Conservation (phyloP, 2,888 invertebrate species). For the Parelbella ahira region DNA sequence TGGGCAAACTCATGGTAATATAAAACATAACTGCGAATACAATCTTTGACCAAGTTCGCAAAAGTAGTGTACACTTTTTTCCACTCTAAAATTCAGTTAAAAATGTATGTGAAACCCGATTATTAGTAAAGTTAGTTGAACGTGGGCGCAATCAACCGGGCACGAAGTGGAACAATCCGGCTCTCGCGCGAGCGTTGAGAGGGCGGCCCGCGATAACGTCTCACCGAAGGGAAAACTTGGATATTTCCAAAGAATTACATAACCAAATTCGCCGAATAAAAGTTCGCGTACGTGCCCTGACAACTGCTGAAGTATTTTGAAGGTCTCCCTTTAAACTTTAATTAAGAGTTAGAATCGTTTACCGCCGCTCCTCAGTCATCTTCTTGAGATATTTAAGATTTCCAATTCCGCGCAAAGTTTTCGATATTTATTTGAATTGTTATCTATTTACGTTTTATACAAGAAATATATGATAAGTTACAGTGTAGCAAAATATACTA, state of each 20-base stretch:
- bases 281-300: conserved; percentile 65
- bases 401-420: conserved; percentile 2
- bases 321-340: conserved; percentile 52
- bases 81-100: conserved; percentile 1
- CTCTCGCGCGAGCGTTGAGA: conserved; percentile 52
- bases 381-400: conserved; percentile 9
- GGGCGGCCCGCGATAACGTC: conserved; percentile 70
- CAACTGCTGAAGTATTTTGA: conserved; percentile 62
- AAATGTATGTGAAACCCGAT: conserved; percentile 2
- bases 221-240: conserved; percentile 74
- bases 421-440: background rate
- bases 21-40: no score
- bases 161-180: conserved; percentile 17
- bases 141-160: conserved; percentile 6
- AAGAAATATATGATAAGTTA: no score
- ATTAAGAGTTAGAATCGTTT: conserved; percentile 57
- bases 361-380: conserved; percentile 15
- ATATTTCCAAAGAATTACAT: conserved; percentile 73
- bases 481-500: no score
- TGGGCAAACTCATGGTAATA: no score
- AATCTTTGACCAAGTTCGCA: no score
- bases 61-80: no score
- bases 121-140: conserved; percentile 17
- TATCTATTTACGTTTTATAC: no score
- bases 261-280: conserved; percentile 69